These are phyloP conservation scores for Lithobates pipiens DNA, from an alignment of 2,797 vertebrate species.

Conservation along the genomic window DNA sequence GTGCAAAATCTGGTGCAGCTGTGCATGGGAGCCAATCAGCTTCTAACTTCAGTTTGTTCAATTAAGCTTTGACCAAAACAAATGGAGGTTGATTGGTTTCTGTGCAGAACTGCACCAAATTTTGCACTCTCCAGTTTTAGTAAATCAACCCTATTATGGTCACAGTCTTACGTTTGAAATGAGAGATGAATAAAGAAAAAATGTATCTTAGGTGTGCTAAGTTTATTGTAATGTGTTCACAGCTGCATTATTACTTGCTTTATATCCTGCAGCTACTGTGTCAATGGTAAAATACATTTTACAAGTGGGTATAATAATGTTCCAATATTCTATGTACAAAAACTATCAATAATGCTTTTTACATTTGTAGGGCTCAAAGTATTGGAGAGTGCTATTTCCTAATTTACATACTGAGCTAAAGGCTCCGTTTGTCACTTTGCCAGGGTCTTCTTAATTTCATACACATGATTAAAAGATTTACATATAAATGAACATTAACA, in stretches of 20 bases:
- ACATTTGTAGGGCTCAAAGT: neutral
- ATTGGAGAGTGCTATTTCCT: neutral
- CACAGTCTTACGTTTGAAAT: too few species aligned
- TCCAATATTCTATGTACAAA: slow-evolving; percentile 16
- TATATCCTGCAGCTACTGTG: neutral
- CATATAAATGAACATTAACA: slow-evolving; percentile 57
- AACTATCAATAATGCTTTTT: slow-evolving; percentile 21
- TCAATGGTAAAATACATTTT: neutral
- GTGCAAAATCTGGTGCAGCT: too few species aligned
- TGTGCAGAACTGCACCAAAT: too few species aligned
- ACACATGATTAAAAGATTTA: slow-evolving; percentile 56
- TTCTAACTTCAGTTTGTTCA: too few species aligned
- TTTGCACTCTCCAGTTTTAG: too few species aligned
- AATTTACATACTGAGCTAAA: slow-evolving; percentile 31
- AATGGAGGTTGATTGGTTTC: too few species aligned
- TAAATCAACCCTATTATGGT: too few species aligned
- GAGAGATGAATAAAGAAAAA: too few species aligned
- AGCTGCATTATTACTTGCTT: neutral
- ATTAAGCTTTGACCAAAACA: too few species aligned
- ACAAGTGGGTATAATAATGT: slow-evolving; percentile 12
- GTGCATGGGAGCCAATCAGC: too few species aligned
- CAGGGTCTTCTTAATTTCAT: slow-evolving; percentile 54
- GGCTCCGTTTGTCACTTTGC: slow-evolving; percentile 26
- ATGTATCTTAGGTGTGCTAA: too few species aligned
- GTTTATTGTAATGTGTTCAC: neutral